Evolutionary conservation across 2,888 invertebrate species (phyloP), one percentile per base, ranked within the genome.

Genomic region (Halictus quadricinctus): DNA sequence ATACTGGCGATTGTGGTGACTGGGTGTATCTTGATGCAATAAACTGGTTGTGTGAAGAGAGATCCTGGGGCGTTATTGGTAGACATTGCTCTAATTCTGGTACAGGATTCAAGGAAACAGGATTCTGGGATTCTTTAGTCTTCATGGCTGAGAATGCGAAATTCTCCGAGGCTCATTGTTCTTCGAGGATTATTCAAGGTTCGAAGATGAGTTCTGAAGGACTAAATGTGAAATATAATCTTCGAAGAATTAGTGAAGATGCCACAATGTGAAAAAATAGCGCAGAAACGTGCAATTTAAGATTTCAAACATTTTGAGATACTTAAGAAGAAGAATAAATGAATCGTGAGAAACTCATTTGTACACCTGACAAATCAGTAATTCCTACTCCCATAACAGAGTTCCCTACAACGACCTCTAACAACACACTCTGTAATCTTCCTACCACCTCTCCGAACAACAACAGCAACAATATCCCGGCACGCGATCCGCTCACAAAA

Each of bases 401-500:
- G 21, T 0, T 54, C 8, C 10, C 10, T 0, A 10, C 54, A 15
- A 64, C 29, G 13, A 6, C 25, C 6, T 29, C 60, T 15, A 29
- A 29, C 29, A 15, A 15, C 5, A 13, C 29, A 15, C 15, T 29
- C 1, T 2, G 4, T 13, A 29, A 64, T 29, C 29, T 15, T 29
- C 29, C 7, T 29, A 29, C 64, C 64, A 54, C 54, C n/a, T 54
- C 54, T 21, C 10, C 3, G 8, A n/a, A n/a, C 64, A 15, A 15
- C 64, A 64, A 29, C 15, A 15, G 15, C 13, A 15, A 25, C 64
- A 25, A 15, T 29, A 64, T 2, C 2, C 29, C 29, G 64, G 29
- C 64, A 64, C 64, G 64, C 64, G 64, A 64, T 15, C 29, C 64
- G 64, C 64, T 64, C 64, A 29, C 64, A 15, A 64, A 64, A 64